Conservation (phyloP, 2,888 invertebrate genomes). For the Acrobasis suavella region DNA sequence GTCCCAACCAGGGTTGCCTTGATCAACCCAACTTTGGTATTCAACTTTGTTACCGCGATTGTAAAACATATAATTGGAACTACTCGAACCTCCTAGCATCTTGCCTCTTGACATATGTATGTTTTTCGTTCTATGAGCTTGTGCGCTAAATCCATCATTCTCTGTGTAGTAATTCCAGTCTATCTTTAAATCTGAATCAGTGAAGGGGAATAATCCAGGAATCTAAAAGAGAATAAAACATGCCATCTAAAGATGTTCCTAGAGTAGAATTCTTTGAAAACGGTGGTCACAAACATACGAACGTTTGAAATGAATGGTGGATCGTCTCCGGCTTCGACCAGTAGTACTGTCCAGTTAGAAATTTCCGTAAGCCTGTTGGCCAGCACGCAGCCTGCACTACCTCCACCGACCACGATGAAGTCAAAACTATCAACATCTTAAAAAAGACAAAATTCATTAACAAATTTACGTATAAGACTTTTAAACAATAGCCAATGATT, state of each 20-base stretch:
- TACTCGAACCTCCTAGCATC: conserved; percentile 85
- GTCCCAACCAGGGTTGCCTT: conserved; percentile 76
- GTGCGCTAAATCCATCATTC: conserved; percentile 47
- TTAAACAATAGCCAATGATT: too few relatives aligned
- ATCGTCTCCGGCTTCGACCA: not conserved
- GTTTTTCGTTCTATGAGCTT: conserved; percentile 40
- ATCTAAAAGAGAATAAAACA: not conserved
- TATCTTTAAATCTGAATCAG: conserved; percentile 6
- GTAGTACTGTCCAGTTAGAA: not conserved
- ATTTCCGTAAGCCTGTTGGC: not conserved
- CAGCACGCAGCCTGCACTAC: not conserved
- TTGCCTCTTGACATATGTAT: conserved; percentile 81
- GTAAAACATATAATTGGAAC: conserved; percentile 85
- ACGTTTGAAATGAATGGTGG: not conserved
- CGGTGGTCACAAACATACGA: not conserved
- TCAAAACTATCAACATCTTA: not conserved
- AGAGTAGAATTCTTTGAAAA: too few relatives aligned
- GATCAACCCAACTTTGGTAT: conserved; percentile 84
- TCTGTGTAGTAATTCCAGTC: conserved; percentile 35
- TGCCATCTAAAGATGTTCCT: too few relatives aligned
- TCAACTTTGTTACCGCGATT: conserved; percentile 84
- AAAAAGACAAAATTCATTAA: too few relatives aligned
- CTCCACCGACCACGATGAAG: not conserved
- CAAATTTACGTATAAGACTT: too few relatives aligned
- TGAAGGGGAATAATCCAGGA: not conserved